These are phyloP conservation scores for Eumerus sabulonum DNA, from an alignment of 2,888 invertebrate genomes.

Conservation along the genomic window DNA sequence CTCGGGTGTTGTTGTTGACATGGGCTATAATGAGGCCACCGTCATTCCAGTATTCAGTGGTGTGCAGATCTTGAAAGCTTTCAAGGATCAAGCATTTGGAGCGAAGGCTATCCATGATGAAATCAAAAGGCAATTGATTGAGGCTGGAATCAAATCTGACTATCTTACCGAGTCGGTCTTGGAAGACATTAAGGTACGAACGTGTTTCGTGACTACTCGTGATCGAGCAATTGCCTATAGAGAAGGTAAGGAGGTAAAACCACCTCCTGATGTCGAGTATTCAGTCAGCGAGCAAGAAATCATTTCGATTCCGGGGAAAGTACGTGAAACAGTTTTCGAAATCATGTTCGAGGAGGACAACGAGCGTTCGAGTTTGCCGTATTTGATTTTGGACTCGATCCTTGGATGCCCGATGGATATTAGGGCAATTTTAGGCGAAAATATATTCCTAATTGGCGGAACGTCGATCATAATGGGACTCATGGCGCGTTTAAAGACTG, in stretches of 20 bases:
- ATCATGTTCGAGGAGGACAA: slow-evolving; percentile 91
- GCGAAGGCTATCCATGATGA: slow-evolving; percentile 86
- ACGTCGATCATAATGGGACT: slow-evolving; percentile 91
- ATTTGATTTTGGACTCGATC: slow-evolving; percentile 91
- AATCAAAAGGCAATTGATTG: slow-evolving; percentile 80
- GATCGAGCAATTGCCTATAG: slow-evolving; percentile 83
- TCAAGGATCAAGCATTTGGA: slow-evolving; percentile 90
- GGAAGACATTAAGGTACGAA: slow-evolving; percentile 90
- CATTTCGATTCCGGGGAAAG: slow-evolving; percentile 83
- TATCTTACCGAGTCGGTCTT: slow-evolving; percentile 81
- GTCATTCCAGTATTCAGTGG: slow-evolving; percentile 93
- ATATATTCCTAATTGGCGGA: slow-evolving; percentile 93
- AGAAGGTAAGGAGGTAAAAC: slow-evolving; percentile 78
- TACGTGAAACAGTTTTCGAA: slow-evolving; percentile 91
- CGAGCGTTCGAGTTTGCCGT: slow-evolving; percentile 89
- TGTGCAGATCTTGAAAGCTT: slow-evolving; percentile 89
- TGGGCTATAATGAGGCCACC: slow-evolving; percentile 92
- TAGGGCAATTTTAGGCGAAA: slow-evolving; percentile 87
- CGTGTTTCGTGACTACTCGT: slow-evolving; percentile 91
- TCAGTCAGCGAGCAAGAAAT: slow-evolving; percentile 83
- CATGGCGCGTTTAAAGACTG: slow-evolving; percentile 87
- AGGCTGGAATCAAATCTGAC: slow-evolving; percentile 77
- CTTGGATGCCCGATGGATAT: slow-evolving; percentile 90
- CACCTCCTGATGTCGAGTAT: slow-evolving; percentile 84
- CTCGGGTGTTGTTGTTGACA: slow-evolving; percentile 90